These are phyloP conservation scores for Isotomurus palustris DNA, from an alignment of 2,888 invertebrate genomes.

Conservation along the genomic window DNA sequence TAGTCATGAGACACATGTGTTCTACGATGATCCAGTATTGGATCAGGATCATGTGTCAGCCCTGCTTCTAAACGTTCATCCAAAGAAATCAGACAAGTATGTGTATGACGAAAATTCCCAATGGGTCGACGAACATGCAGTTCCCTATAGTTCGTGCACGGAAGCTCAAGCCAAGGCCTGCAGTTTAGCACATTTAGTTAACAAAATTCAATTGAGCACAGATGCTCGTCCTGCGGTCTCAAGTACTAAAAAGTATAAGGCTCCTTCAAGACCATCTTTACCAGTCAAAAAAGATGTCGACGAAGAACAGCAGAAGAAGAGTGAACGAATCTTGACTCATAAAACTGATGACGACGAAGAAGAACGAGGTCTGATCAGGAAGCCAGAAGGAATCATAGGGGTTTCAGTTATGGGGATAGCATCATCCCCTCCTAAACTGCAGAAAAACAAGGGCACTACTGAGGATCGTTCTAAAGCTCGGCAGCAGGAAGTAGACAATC, in stretches of 20 bases:
- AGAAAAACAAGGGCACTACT: neutral
- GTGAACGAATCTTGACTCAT: neutral
- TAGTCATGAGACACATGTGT: constrained; percentile 19
- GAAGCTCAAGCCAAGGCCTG: constrained; percentile 39
- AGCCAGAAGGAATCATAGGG: neutral
- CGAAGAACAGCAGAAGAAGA: neutral
- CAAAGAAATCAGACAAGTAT: constrained; percentile 43
- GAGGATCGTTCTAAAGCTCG: neutral
- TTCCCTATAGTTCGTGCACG: constrained; percentile 38
- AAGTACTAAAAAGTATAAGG: constrained; percentile 19
- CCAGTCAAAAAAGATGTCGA: neutral
- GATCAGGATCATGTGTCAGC: constrained; percentile 41
- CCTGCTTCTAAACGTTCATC: constrained; percentile 37
- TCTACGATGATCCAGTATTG: constrained; percentile 34
- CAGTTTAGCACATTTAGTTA: constrained; percentile 27
- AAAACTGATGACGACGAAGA: neutral
- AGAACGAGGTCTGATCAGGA: neutral
- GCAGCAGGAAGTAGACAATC: constrained; percentile 23
- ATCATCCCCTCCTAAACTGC: neutral
- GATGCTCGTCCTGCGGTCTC: too few relatives aligned
- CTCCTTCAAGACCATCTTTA: neutral
- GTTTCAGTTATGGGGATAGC: constrained; percentile 13
- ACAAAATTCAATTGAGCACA: constrained; percentile 16
- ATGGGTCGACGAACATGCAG: constrained; percentile 44
- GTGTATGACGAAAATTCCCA: constrained; percentile 40